Evolutionary conservation across 2,113 vertebrate genomes (phyloP), one percentile per base, ranked within the genome.

Genomic region (Geothlypis trichas): DNA sequence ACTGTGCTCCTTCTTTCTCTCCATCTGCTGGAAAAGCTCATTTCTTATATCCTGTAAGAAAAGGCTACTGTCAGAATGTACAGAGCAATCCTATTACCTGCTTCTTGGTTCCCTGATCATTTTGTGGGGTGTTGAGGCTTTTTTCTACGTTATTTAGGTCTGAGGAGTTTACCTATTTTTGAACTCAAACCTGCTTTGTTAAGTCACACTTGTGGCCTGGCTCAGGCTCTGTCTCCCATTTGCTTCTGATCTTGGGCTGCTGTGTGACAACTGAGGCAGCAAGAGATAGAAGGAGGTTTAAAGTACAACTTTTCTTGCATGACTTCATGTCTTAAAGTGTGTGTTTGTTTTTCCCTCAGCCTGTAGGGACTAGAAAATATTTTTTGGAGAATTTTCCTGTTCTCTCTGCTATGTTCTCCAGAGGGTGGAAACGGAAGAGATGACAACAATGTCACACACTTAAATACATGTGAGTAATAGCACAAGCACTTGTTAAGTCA

Each of bases 401-500:
- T 94, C 23, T 84, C 46, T 89, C 74, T 80, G 54, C 57, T 82
- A 6, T 17, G 69, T 71, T 92, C 87, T 94, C 61, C 42, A 65
- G 85, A 46, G 51, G 55, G 13, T 69, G 49, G 42, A 63, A 94
- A 69, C 0, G 2, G 76, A 76, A 33, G 59, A 55, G 77, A 81
- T 65, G 33, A 82, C 61, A 76, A 61, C 37, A 58, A n/a, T 62
- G 52, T 94, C 68, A 75, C 80, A 87, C 73, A 73, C 47, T 77
- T 84, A 81, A 63, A 87, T 78, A 83, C 52, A 62, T n/a, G 49
- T 72, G 52, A 92, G 66, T 77, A 93, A 87, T 46, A 67, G 77
- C 52, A 68, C 35, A 67, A 92, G 79, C 31, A 49, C 62, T 92
- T 94, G 82, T 95, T 96, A 88, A 89, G 58, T 84, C 46, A 91